Conservation (phyloP, 1,140 invertebrate species). For the Heterodera carotae region DNA sequence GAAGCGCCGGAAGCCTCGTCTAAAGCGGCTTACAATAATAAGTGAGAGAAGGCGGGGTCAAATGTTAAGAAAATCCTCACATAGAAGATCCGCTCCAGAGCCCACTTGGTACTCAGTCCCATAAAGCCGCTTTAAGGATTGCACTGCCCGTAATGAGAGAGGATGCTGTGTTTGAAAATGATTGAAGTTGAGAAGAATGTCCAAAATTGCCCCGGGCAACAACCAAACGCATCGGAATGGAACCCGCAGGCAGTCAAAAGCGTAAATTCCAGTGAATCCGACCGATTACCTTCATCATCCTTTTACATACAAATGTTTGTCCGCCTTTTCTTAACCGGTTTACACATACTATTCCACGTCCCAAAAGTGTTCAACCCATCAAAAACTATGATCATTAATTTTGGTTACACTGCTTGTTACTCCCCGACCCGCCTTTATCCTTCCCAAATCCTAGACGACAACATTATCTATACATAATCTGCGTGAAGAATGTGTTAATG, state of each 20-base stretch:
- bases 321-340: neutral
- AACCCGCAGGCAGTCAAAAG: neutral
- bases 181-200: neutral
- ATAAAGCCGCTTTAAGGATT: slow-evolving; percentile 59
- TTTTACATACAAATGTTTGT: too few relatives aligned
- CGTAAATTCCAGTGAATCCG: neutral
- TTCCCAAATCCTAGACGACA: neutral
- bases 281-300: neutral
- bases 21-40: too few relatives aligned
- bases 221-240: too few relatives aligned
- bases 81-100: slow-evolving; percentile 64
- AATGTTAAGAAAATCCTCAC: slow-evolving; percentile 42
- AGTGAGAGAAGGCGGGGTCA: neutral
- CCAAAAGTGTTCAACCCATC: neutral
- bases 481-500: too few relatives aligned
- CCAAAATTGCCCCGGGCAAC: neutral
- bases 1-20: slow-evolving; percentile 64
- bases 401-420: too few relatives aligned
- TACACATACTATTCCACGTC: neutral
- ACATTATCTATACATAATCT: neutral
- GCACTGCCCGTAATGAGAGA: slow-evolving; percentile 55
- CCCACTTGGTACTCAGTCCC: slow-evolving; percentile 64
- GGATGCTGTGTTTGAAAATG: slow-evolving; percentile 37
- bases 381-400: neutral
- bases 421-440: too few relatives aligned